Percentiles rank a stretch among this genome's conserved stretches.
phyloP scores from a whole-genome alignment of 2,797 vertebrate genomes.

The Cynopterus sphinx region DNA sequence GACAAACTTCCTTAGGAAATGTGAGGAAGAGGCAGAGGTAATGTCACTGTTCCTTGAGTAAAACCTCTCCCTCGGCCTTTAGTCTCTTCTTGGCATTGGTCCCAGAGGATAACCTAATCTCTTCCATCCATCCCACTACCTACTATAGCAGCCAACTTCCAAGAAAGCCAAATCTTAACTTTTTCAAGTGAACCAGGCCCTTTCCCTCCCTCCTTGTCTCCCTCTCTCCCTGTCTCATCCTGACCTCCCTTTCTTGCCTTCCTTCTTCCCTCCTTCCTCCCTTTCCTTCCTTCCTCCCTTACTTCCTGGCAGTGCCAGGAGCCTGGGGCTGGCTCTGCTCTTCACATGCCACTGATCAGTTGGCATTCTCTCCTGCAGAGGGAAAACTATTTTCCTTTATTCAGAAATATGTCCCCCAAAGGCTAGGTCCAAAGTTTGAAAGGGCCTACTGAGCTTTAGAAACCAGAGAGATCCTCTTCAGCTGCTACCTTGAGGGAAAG shows the following conservation, averaged over 20 bases:
- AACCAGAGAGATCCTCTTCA: not conserved
- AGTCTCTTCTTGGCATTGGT: not conserved
- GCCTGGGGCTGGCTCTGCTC: not conserved
- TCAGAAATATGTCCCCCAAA: not conserved
- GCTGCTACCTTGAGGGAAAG: not conserved
- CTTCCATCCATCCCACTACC: too few species aligned
- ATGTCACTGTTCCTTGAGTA: not conserved
- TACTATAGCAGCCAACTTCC: not conserved
- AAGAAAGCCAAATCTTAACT: not conserved
- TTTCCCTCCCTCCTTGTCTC: not conserved
- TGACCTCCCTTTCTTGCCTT: not conserved
- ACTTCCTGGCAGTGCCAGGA: not conserved
- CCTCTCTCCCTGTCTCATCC: not conserved
- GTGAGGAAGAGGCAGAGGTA: not conserved
- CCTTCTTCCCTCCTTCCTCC: not conserved
- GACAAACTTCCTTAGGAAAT: not conserved
- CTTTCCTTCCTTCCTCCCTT: not conserved
- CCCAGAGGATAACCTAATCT: not conserved
- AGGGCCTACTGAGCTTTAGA: not conserved
- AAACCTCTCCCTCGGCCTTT: not conserved
- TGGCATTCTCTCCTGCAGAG: not conserved
- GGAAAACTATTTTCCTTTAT: not conserved
- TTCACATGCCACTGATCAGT: not conserved
- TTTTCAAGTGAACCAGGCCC: not conserved
- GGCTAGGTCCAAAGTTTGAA: slow-evolving; percentile 10